Percentiles rank a stretch among this genome's conserved stretches.
Conservation (phyloP, 1,140 invertebrate species). For the Pygmarrhopalites habei region DNA sequence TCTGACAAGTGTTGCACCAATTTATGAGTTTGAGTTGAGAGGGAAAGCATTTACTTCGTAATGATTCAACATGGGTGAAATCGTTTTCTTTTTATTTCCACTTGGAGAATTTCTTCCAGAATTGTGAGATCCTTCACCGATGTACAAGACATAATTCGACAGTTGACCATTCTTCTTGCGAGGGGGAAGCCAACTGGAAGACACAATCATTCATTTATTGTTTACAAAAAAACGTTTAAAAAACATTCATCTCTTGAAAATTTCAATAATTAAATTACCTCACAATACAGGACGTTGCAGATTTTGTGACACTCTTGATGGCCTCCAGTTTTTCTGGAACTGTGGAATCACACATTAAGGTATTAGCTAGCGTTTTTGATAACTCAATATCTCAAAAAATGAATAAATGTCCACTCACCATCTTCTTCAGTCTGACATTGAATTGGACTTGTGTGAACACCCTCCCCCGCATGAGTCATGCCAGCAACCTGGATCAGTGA, state of each 20-base stretch:
- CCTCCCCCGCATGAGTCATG: constrained; percentile 80
- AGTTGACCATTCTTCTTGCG: constrained; percentile 65
- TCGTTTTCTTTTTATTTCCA: constrained; percentile 43
- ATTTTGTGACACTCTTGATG: constrained; percentile 47
- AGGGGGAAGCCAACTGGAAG: constrained; percentile 57
- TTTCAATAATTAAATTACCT: constrained; percentile 4
- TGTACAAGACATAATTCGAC: constrained; percentile 53
- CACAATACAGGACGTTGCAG: constrained; percentile 45
- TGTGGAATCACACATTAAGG: no score
- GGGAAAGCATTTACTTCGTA: neutral
- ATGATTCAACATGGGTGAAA: constrained; percentile 47
- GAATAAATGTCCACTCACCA: constrained; percentile 54
- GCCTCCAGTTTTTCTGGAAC: constrained; percentile 48
- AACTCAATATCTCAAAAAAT: no score
- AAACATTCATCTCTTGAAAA: no score
- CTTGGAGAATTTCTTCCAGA: constrained; percentile 4
- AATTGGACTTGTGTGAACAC: constrained; percentile 69
- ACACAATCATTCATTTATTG: no score
- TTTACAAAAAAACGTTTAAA: no score
- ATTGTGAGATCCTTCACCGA: constrained; percentile 14
- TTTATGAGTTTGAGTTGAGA: neutral
- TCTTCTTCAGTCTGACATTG: constrained; percentile 87
- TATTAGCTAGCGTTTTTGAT: no score
- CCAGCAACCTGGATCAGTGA: constrained; percentile 79
- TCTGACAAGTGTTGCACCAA: neutral